Evolutionary conservation across 1,140 invertebrate species (phyloP).

Genomic region (Magallana gigas): DNA sequence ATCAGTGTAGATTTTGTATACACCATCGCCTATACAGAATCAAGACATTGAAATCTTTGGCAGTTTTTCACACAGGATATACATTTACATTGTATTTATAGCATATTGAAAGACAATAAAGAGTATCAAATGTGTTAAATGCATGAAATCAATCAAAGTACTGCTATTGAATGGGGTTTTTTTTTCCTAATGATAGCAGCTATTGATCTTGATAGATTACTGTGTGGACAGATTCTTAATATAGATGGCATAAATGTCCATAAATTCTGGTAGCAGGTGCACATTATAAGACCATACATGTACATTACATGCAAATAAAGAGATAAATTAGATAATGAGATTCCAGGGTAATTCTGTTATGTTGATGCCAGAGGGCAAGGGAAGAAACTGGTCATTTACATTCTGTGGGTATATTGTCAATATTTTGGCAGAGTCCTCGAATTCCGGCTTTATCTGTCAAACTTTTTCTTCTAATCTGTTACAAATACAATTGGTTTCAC

Average conservation of each 20-base stretch:
- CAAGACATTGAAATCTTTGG: no score
- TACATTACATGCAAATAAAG: no score
- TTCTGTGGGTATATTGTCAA: neutral
- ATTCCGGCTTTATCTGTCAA: conserved; percentile 1
- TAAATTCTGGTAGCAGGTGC: conserved; percentile 2
- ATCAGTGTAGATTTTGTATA: no score
- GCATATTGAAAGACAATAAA: neutral
- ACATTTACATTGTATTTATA: no score
- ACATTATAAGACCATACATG: neutral
- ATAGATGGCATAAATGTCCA: neutral
- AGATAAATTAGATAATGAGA: no score
- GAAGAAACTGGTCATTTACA: neutral
- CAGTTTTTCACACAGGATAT: no score
- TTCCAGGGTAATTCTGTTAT: neutral
- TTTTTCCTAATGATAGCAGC: neutral
- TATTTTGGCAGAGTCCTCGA: conserved; percentile 9
- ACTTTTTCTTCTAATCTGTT: conserved; percentile 25
- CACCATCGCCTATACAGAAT: no score
- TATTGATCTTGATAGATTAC: conserved; percentile 4
- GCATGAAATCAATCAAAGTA: neutral
- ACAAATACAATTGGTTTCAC: conserved; percentile 22
- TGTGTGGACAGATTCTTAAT: neutral
- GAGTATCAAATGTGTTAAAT: neutral
- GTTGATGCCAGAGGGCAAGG: conserved; percentile 1
- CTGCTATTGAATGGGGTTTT: neutral